Base-by-base conservation (phyloP, 1,140 invertebrate species). In the Proctacanthus coquilletti region DNA sequence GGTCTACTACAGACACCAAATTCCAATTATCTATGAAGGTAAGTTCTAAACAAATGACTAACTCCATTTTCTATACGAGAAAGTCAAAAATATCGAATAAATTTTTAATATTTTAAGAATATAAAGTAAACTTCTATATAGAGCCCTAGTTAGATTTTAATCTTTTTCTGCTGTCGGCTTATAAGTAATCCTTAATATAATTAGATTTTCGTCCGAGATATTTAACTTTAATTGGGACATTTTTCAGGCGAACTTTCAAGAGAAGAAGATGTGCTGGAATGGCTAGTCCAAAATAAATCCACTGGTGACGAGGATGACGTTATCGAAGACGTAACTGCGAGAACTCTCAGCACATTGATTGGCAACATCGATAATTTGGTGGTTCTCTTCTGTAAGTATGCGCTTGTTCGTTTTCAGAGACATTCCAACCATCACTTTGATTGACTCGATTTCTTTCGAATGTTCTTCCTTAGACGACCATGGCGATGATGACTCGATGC, bases 1-100 rank as follows among this genome's bases (percentile, higher is more conserved):
- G 45, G 87, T 93, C 33, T 94, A 93, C 65, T 94, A 93, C 62
- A 75, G 87, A 51, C 83, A 91, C 65, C 78, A 89, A 67, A 92
- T 91, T 58, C 89, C 89, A 44, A 86, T 94, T 52, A 83, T 93
- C 53, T 94, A 91, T 61, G 84, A 91, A 73, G 77, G 86, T 91
- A 70, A 68, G 68, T 65, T 33, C n/a, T n/a, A n/a, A n/a, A n/a
- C n/a, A n/a, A n/a, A n/a, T n/a, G n/a, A n/a, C n/a, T n/a, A n/a
- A n/a, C n/a, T n/a, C n/a, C n/a, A n/a, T n/a, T n/a, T n/a, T n/a
- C n/a, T n/a, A n/a, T n/a, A n/a, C n/a, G n/a, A n/a, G n/a, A n/a
- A n/a, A n/a, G n/a, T n/a, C n/a, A n/a, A n/a, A n/a, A n/a, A n/a
- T n/a, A n/a, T n/a, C n/a, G n/a, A n/a, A n/a, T n/a, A n/a, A n/a